These are phyloP conservation scores for Drosophila triauraria DNA, from an alignment of 1,140 invertebrate genomes.

Conservation along the genomic window DNA sequence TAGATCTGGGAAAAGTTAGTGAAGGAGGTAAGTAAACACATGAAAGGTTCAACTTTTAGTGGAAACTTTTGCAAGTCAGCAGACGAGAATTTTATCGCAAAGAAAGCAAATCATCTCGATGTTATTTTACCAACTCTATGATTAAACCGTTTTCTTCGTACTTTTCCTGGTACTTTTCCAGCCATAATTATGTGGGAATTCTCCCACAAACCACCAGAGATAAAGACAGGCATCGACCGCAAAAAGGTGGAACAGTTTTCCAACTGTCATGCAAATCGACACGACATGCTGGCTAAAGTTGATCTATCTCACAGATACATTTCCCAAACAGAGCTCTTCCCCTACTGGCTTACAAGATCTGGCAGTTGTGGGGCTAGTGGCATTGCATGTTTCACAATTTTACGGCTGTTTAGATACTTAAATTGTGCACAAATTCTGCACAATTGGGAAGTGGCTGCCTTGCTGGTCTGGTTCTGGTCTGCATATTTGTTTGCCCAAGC, in stretches of 20 bases:
- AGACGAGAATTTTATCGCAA: slow-evolving; percentile 4
- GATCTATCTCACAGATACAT: slow-evolving; percentile 45
- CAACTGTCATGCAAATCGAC: slow-evolving; percentile 52
- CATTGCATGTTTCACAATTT: slow-evolving; percentile 76
- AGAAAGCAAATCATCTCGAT: slow-evolving; percentile 4
- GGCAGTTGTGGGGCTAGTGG: slow-evolving; percentile 53
- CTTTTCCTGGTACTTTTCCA: slow-evolving; percentile 23
- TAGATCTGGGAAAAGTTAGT: slow-evolving; percentile 9
- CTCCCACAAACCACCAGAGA: slow-evolving; percentile 22
- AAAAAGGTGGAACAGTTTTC: slow-evolving; percentile 39
- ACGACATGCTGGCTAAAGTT: slow-evolving; percentile 39
- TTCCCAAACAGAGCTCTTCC: slow-evolving; percentile 32
- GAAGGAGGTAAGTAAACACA: slow-evolving; percentile 2
- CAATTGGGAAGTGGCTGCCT: slow-evolving; percentile 22
- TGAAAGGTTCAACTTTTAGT: slow-evolving; percentile 8
- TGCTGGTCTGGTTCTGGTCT: slow-evolving; percentile 24
- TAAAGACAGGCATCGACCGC: slow-evolving; percentile 24
- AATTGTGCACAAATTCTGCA: slow-evolving; percentile 49
- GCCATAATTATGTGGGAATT: slow-evolving; percentile 39
- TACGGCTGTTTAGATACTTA: slow-evolving; percentile 79
- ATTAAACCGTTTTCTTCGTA: slow-evolving; percentile 26
- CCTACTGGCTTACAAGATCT: slow-evolving; percentile 52
- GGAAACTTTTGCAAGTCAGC: slow-evolving; percentile 1
- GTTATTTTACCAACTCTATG: neutral
- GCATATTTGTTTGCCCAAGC: slow-evolving; percentile 48